Conservation (phyloP, 2,113 vertebrate species). For the Pterocles burchelli region DNA sequence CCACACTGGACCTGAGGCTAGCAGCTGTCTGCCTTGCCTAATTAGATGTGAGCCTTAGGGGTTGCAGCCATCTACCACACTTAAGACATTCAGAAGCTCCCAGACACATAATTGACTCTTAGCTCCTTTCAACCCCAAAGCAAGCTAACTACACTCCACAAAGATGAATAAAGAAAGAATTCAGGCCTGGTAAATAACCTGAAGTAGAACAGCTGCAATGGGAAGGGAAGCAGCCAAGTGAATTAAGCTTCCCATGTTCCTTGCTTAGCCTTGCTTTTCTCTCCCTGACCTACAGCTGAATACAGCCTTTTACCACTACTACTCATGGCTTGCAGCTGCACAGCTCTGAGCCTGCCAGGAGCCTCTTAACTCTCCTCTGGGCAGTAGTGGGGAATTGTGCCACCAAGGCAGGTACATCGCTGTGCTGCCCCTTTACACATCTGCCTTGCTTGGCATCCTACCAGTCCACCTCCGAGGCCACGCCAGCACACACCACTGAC, state of each 20-base stretch:
- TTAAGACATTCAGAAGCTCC: slow-evolving; percentile 26
- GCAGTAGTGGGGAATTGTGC: neutral
- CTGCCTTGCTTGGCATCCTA: neutral
- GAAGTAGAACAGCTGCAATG: slow-evolving; percentile 49
- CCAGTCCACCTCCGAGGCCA: neutral
- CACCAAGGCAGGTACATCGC: neutral
- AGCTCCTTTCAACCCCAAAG: slow-evolving; percentile 38
- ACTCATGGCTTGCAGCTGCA: slow-evolving; percentile 7
- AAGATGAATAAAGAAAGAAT: slow-evolving; percentile 32
- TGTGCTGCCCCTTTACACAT: neutral
- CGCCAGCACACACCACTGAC: neutral
- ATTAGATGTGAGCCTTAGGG: neutral
- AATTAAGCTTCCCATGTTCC: slow-evolving; percentile 38
- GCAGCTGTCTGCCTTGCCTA: neutral
- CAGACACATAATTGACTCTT: slow-evolving; percentile 44
- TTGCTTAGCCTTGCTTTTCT: slow-evolving; percentile 30
- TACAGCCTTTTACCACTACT: neutral
- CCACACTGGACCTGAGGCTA: fast-evolving
- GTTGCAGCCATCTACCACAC: neutral
- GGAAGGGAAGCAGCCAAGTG: slow-evolving; percentile 21
- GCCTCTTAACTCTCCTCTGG: neutral
- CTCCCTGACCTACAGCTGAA: slow-evolving; percentile 18
- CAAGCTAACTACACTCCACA: slow-evolving; percentile 24
- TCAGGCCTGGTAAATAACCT: slow-evolving; percentile 52
- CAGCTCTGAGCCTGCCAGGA: neutral